phyloP scores from a whole-genome alignment of 2,113 vertebrate genomes.

The Pelobates fuscus region DNA sequence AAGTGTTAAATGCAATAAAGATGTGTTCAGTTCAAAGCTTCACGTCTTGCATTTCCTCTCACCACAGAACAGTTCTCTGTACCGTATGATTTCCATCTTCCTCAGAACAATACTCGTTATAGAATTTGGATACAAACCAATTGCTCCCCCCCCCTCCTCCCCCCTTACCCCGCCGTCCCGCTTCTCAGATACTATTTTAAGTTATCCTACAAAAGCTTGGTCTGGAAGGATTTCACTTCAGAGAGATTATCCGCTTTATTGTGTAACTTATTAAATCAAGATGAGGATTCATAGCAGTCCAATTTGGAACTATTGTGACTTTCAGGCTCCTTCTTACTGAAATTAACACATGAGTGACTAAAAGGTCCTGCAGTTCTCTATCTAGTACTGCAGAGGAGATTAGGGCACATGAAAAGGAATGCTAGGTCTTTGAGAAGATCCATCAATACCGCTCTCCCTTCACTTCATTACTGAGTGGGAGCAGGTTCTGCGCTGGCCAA shows the following conservation, averaged over 20 bases:
- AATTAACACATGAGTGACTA: no score
- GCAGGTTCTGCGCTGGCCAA: not conserved
- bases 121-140: slow-evolving; percentile 33
- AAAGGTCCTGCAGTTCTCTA: no score
- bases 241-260: slow-evolving; percentile 28
- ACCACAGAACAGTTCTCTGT: not conserved
- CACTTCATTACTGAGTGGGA: not conserved
- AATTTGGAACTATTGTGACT: no score
- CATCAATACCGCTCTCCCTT: no score
- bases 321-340: no score
- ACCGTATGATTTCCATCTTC: slow-evolving; percentile 26
- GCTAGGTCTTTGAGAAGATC: no score
- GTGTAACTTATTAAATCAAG: slow-evolving; percentile 35
- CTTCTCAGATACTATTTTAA: slow-evolving; percentile 23
- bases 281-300: not conserved
- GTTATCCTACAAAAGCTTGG: slow-evolving; percentile 26
- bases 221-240: slow-evolving; percentile 33
- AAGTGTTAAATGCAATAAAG: no score
- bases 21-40: no score
- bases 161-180: no score
- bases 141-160: slow-evolving; percentile 6
- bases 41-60: no score
- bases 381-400: no score
- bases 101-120: not conserved
- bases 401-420: no score